Evolutionary conservation across 23 tunicate genomes (phyloP), one percentile per base, ranked within the genome.

Genomic region (Trididemnum clinides): DNA sequence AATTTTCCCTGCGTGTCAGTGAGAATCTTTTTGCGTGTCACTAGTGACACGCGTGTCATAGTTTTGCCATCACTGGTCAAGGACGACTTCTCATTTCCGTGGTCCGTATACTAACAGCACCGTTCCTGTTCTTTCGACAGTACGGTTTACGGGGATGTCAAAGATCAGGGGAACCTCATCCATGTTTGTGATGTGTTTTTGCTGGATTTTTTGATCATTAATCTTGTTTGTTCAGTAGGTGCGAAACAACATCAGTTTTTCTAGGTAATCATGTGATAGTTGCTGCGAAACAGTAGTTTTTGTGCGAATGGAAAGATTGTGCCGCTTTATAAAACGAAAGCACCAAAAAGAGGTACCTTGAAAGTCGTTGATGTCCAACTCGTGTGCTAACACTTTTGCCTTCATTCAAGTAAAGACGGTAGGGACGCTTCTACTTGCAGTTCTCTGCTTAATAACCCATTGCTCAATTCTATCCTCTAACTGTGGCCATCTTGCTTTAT

Each of bases 111-210:
- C 66, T 70, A 70, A 83, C 87, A 71, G 87, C 78, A 70, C 80
- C 49, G 78, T 79, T 70, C 78, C 87, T 83, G 80, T 83, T 70
- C 80, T 83, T 70, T 64, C 79, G 65, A 83, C 80, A 79, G 80
- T 83, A 70, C 79, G 78, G 78, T 70, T 83, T 70, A 71, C 80
- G 64, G 87, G 87, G 79, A 83, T 83, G 87, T 83, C 87, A 83
- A 83, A 83, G 87, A 80, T 83, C 80, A 83, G 87, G 87, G 79
- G 87, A 70, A 83, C 87, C 87, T 71, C 79, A 69, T 83, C 87
- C 87, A 83, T 83, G 79, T 83, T 83, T 64, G 79, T 71, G 79
- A 83, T 83, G 87, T 83, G 80, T 49, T 83, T 71, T 83, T 44
- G 80, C 78, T 20, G 80, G 79, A 83, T 83, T 82, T 70, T 71